Evolutionary conservation across 2,797 vertebrate genomes (phyloP).

Genomic region (Danio kyathit): DNA sequence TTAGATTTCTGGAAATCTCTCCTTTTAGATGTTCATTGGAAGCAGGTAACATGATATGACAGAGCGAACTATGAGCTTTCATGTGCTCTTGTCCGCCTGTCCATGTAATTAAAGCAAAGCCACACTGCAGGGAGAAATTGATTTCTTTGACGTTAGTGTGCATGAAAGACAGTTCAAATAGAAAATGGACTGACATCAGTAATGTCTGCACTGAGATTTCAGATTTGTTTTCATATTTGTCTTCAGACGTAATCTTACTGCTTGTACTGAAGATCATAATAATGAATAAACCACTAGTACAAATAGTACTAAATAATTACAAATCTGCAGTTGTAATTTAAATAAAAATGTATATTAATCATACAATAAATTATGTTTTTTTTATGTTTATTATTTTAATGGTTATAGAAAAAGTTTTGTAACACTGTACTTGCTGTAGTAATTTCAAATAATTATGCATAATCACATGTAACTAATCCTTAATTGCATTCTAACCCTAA

Average conservation of each 20-base stretch:
- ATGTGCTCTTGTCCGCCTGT: slow-evolving; percentile 51
- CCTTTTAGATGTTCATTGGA: slow-evolving; percentile 14
- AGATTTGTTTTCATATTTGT: slow-evolving; percentile 29
- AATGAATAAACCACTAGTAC: neutral
- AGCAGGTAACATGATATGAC: slow-evolving; percentile 12
- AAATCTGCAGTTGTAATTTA: neutral
- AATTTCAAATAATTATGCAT: no score
- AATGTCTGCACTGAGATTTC: slow-evolving; percentile 9
- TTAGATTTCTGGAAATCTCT: neutral
- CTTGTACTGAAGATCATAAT: neutral
- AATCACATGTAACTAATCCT: no score
- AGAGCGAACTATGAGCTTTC: slow-evolving; percentile 4
- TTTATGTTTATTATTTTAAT: no score
- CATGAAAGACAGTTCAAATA: slow-evolving; percentile 61
- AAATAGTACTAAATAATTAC: no score
- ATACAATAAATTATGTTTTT: neutral
- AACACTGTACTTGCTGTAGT: no score
- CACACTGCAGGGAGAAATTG: slow-evolving; percentile 64
- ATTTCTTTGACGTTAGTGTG: slow-evolving; percentile 68
- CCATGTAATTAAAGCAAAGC: slow-evolving; percentile 70
- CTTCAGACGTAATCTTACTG: neutral
- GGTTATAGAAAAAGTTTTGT: no score
- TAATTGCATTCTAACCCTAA: no score
- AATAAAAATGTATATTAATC: neutral
- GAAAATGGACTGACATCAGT: slow-evolving; percentile 58